Conservation (phyloP, 2,113 vertebrate genomes). For the Xenotilapia caudafasciata region DNA sequence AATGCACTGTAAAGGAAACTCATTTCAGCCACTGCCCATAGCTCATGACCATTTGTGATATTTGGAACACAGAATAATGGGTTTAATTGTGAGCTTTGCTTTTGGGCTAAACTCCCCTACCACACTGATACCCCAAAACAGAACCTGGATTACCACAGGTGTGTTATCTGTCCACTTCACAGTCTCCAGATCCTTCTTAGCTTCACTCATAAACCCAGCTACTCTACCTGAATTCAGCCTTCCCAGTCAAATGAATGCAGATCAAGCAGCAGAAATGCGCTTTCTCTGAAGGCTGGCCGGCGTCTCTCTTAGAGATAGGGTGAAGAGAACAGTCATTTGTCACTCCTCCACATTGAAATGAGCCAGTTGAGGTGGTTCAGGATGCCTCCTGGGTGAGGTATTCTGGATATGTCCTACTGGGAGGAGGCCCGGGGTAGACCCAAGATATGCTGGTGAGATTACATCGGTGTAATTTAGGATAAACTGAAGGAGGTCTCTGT, state of each 20-base stretch:
- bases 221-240: background rate
- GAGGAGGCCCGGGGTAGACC: background rate
- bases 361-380: background rate
- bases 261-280: background rate
- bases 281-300: background rate
- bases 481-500: background rate
- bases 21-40: slow-evolving; percentile 1
- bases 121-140: background rate
- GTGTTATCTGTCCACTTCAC: background rate
- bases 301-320: background rate
- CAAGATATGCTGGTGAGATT: background rate
- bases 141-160: background rate
- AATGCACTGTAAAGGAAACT: slow-evolving; percentile 2
- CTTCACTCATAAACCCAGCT: background rate
- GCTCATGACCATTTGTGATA: slow-evolving; percentile 6
- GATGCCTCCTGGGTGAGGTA: background rate
- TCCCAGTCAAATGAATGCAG: background rate
- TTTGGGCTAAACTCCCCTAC: background rate
- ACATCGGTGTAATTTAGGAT: background rate
- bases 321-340: background rate
- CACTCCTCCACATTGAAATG: background rate
- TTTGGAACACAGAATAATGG: background rate
- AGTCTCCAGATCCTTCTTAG: background rate
- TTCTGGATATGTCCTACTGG: background rate
- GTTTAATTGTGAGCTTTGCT: background rate